These are phyloP conservation scores for Okapia johnstoni DNA, from an alignment of 2,113 vertebrate species.

Conservation along the genomic window DNA sequence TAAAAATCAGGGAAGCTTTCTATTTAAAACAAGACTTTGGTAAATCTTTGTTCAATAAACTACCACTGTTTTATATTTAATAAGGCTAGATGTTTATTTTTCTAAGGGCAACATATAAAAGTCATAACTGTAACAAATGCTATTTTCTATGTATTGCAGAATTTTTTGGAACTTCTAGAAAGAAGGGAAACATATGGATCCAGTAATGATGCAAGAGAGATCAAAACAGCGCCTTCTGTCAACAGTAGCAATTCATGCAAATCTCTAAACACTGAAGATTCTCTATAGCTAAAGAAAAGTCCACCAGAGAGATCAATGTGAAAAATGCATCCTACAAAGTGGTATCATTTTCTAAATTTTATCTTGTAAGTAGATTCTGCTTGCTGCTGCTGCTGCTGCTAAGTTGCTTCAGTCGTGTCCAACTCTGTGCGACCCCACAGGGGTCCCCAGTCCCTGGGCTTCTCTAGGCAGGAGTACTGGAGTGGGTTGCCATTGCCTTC, in stretches of 20 bases:
- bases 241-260: conserved; percentile 33
- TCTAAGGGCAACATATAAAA: not conserved
- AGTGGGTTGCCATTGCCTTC: too few relatives aligned
- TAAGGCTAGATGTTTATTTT: conserved; percentile 26
- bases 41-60: conserved; percentile 26
- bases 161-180: conserved; percentile 52
- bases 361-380: not conserved
- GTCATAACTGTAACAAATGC: not conserved
- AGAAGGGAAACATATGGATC: conserved; percentile 58
- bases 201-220: conserved; percentile 52
- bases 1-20: not conserved
- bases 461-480: too few relatives aligned
- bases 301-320: not conserved
- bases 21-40: not conserved
- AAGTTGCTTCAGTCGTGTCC: too few relatives aligned
- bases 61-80: not conserved
- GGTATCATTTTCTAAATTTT: conserved; percentile 30
- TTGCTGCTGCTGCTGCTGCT: not conserved
- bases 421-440: too few relatives aligned
- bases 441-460: too few relatives aligned
- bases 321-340: not conserved
- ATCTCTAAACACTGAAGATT: not conserved
- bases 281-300: conserved; percentile 13
- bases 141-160: conserved; percentile 20
- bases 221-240: conserved; percentile 56